phyloP scores from a whole-genome alignment of 2,888 invertebrate genomes.

The Anthrax anthrax region DNA sequence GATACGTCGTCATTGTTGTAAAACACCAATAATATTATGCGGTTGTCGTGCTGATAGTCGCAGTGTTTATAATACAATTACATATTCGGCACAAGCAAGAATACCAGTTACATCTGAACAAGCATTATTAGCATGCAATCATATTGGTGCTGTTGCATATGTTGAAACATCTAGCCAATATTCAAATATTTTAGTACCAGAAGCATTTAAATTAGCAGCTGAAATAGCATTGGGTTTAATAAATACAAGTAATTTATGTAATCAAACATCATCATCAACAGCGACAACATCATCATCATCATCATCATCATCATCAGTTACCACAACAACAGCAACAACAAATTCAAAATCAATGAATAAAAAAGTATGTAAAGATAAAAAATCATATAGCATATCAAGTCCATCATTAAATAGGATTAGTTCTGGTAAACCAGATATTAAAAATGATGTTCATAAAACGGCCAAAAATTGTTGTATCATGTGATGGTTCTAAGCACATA shows the following conservation, averaged over 20 bases:
- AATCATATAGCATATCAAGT: constrained; percentile 11
- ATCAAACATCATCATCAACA: neutral
- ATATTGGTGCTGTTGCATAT: constrained; percentile 49
- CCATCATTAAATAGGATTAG: constrained; percentile 11
- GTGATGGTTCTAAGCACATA: constrained; percentile 12
- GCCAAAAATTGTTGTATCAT: constrained; percentile 13
- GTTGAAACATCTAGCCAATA: constrained; percentile 50
- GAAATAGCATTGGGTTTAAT: constrained; percentile 42
- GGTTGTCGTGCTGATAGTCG: constrained; percentile 53
- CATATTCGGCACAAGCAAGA: constrained; percentile 22
- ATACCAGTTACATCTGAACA: constrained; percentile 25
- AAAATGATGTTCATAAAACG: constrained; percentile 12
- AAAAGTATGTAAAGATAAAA: constrained; percentile 12
- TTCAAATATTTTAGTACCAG: constrained; percentile 45
- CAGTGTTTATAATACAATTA: constrained; percentile 43
- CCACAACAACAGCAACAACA: neutral
- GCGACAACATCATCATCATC: neutral
- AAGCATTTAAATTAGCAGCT: constrained; percentile 52
- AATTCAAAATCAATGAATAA: constrained; percentile 8
- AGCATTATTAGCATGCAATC: constrained; percentile 47
- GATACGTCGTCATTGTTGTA: constrained; percentile 45
- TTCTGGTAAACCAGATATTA: constrained; percentile 10
- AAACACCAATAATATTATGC: constrained; percentile 44
- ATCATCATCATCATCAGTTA: neutral
- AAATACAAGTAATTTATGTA: constrained; percentile 1